Evolutionary conservation across 2,888 invertebrate species (phyloP).

Genomic region (Arctia plantaginis): DNA sequence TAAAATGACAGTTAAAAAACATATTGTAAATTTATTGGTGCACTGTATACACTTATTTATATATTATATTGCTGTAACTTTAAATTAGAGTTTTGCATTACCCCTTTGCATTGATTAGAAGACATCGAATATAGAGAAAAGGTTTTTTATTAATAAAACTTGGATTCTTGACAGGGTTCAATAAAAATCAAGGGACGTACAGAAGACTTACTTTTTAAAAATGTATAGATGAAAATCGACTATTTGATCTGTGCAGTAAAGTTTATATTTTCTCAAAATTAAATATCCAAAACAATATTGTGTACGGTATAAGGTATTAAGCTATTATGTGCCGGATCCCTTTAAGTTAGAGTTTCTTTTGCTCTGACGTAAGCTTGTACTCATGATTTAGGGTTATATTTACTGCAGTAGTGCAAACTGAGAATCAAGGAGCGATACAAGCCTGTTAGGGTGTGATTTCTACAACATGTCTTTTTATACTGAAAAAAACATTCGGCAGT

Average conservation of each 20-base stretch:
- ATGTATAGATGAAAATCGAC: neutral
- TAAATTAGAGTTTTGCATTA: conserved; percentile 28
- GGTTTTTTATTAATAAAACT: neutral
- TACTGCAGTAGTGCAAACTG: neutral
- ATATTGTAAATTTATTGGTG: conserved; percentile 13
- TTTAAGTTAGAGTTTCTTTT: neutral
- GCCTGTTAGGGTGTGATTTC: neutral
- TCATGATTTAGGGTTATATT: neutral
- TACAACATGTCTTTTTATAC: neutral
- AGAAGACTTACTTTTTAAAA: neutral
- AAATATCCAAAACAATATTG: neutral
- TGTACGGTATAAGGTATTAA: neutral
- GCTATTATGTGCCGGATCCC: neutral
- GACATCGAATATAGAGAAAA: conserved; percentile 22
- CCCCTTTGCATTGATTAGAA: conserved; percentile 41
- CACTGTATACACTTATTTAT: conserved; percentile 33
- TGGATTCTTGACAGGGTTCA: neutral
- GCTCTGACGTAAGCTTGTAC: neutral
- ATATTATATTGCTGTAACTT: conserved; percentile 29
- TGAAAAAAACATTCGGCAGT: neutral
- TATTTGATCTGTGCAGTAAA: neutral
- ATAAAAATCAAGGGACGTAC: neutral
- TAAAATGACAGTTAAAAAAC: conserved; percentile 11
- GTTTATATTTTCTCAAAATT: neutral
- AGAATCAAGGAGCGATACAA: neutral